Evolutionary conservation across 1,140 invertebrate genomes (phyloP), one percentile per base, ranked within the genome.

Genomic region (Diorhabda elongata): DNA sequence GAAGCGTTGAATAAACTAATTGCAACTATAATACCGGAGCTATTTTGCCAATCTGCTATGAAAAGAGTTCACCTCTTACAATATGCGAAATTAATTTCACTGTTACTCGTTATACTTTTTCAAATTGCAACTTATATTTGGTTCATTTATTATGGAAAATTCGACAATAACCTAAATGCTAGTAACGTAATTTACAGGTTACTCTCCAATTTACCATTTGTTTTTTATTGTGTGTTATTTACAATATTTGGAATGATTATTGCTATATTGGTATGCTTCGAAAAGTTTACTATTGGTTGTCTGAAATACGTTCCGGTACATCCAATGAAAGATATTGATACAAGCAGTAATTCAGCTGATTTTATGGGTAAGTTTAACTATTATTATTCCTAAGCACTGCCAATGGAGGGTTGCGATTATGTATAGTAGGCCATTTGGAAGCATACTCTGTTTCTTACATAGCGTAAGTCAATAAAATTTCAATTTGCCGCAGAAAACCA

Each of bases 231-330:
- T 3, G 7, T 73, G 6, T 77, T 78, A 43, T 67, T 78, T 41
- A 65, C 64, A 7, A n/a, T 73, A 2, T 69, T 73, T 11, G 58
- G 70, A 5, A 42, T 74, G 3, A 68, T 74, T 44, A 75, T 78
- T 44, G 74, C 72, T 26, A 67, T 75, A 47, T 69, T 76, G 44
- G 75, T 67, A 2, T 79, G 78, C 66, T 79, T 77, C 58, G 76
- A 78, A 70, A 77, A 75, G 61, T 64, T 75, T 2, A 71, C 69
- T 3, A 72, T 76, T 7, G 71, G 62, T 57, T 70, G 60, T 42
- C 62, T 79, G 43, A 70, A 75, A 58, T 78, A 76, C 44, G 60
- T 66, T 43, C 76, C 73, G 8, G 73, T 77, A 1, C 73, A 77
- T 68, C 74, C 76, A 4, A 68, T 75, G 60, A 74, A 76, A 56